These are phyloP conservation scores for Pica pica DNA, from an alignment of 2,113 vertebrate species.

Conservation along the genomic window DNA sequence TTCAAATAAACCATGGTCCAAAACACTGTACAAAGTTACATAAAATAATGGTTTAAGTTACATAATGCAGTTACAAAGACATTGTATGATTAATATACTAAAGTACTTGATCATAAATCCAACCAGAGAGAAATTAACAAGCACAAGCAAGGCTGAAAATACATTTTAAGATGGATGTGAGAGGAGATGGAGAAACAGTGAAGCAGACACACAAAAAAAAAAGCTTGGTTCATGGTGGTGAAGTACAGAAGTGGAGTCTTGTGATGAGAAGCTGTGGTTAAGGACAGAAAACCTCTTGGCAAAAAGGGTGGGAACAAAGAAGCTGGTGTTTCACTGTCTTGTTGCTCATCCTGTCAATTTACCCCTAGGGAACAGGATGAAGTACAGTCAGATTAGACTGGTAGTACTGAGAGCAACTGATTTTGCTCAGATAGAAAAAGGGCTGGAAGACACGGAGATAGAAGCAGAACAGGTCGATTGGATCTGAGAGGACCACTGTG, in stretches of 20 bases:
- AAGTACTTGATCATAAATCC: conserved; percentile 60
- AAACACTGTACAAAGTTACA: conserved; percentile 41
- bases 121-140: conserved; percentile 48
- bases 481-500: neutral
- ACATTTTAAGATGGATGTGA: conserved; percentile 27
- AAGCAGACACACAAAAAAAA: neutral
- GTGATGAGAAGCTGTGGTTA: neutral
- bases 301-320: neutral
- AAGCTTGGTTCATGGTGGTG: neutral
- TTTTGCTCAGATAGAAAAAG: neutral
- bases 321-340: neutral
- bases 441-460: neutral
- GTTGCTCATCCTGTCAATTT: neutral
- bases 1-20: conserved; percentile 23
- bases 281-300: neutral
- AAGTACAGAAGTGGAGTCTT: neutral
- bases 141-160: conserved; percentile 23
- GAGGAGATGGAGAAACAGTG: neutral
- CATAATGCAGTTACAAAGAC: conserved; percentile 43
- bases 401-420: neutral
- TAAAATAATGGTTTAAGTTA: conserved; percentile 48
- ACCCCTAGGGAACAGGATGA: neutral
- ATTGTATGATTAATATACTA: conserved; percentile 58
- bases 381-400: neutral
- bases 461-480: neutral